phyloP scores from a whole-genome alignment of 2,888 invertebrate species.

The Sceliomorpha sp. region DNA sequence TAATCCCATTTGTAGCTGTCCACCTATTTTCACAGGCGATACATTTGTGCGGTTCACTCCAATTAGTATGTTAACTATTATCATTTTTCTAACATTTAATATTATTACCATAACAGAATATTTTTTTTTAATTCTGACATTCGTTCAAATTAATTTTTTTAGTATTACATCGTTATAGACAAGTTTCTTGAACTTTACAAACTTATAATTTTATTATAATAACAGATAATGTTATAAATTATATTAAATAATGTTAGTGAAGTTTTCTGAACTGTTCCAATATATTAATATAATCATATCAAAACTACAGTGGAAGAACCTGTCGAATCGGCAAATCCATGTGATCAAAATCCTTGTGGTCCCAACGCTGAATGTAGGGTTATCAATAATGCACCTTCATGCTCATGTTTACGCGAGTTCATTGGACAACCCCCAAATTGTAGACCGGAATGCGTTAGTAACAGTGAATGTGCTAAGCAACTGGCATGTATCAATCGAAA shows the following conservation, averaged over 20 bases:
- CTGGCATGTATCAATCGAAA: conserved; percentile 76
- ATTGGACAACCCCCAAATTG: conserved; percentile 81
- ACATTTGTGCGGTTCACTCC: conserved; percentile 75
- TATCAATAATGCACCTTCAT: conserved; percentile 81
- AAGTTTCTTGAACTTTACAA: too few species aligned
- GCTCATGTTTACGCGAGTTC: conserved; percentile 81
- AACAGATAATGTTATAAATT: too few species aligned
- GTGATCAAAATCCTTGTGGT: conserved; percentile 81
- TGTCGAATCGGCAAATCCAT: conserved; percentile 72
- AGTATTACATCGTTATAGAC: too few species aligned
- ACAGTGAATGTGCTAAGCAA: conserved; percentile 79
- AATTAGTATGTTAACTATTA: conserved; percentile 52
- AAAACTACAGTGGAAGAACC: conserved; percentile 26
- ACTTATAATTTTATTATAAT: too few species aligned
- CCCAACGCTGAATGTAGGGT: conserved; percentile 80
- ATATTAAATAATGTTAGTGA: too few species aligned
- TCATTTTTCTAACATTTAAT: too few species aligned
- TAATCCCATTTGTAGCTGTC: conserved; percentile 81
- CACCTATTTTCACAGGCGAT: conserved; percentile 76
- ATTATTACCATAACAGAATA: too few species aligned
- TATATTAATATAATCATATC: too few species aligned
- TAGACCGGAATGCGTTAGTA: conserved; percentile 79
- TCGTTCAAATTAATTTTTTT: conserved; percentile 15
- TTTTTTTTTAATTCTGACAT: too few species aligned
- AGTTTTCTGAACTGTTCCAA: too few species aligned